A percentile compares a stretch with the other conserved stretches of the same genome.
phyloP scores from a whole-genome alignment of 2,113 vertebrate species.

The Pampusana beccarii region DNA sequence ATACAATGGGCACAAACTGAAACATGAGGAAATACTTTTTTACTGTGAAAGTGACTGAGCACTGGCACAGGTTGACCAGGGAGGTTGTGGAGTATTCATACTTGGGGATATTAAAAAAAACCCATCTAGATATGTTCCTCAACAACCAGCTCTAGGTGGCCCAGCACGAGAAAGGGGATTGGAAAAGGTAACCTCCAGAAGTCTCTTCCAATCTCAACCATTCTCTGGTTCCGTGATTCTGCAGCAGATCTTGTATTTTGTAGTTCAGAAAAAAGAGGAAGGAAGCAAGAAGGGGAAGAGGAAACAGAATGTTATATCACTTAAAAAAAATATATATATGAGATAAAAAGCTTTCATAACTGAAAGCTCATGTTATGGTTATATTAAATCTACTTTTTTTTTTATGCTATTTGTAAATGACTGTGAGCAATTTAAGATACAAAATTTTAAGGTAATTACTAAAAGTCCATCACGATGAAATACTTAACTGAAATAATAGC shows the following conservation, averaged over 20 bases:
- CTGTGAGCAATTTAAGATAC: not conserved
- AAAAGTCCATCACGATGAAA: not conserved
- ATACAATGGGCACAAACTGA: too few relatives aligned
- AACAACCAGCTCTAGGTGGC: not conserved
- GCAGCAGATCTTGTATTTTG: not conserved
- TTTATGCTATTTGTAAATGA: not conserved
- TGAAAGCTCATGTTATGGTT: not conserved
- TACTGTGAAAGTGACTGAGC: too few relatives aligned
- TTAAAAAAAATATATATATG: not conserved
- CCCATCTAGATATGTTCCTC: not conserved
- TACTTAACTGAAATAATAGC: not conserved
- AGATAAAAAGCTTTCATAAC: not conserved
- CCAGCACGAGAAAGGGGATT: fast-evolving
- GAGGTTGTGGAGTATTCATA: not conserved
- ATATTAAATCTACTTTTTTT: not conserved
- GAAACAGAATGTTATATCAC: not conserved
- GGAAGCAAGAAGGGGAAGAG: not conserved
- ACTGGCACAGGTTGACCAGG: too few relatives aligned
- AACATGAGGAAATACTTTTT: too few relatives aligned
- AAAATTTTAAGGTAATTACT: not conserved
- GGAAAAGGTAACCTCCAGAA: not conserved
- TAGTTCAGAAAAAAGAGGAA: not conserved
- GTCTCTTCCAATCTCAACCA: not conserved
- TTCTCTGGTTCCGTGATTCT: not conserved
- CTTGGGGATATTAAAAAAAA: not conserved